Conservation (phyloP, 1,140 invertebrate species). For the Hylaeus anthracinus region DNA sequence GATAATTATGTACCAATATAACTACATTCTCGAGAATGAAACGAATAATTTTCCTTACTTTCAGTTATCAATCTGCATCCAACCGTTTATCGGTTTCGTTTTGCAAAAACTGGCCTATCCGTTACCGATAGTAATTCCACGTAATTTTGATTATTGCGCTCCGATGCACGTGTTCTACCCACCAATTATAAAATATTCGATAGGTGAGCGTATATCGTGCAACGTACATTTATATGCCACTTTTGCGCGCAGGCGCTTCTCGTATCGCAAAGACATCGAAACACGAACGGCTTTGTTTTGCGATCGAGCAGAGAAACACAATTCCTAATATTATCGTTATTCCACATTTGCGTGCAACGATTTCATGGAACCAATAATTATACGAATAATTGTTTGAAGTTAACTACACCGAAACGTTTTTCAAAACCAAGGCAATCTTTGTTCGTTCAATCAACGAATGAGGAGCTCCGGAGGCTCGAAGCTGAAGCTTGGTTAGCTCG, state of each 20-base stretch:
- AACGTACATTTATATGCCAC: background rate
- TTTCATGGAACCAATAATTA: background rate
- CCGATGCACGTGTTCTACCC: background rate
- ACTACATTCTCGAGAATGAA: too few species aligned
- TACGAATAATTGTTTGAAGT: too few species aligned
- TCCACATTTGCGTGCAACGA: background rate
- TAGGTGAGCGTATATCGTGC: background rate
- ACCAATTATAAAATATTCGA: background rate
- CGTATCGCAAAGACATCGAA: constrained; percentile 25
- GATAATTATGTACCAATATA: too few species aligned
- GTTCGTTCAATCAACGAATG: too few species aligned
- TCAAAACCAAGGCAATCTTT: too few species aligned
- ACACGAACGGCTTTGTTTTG: constrained; percentile 14
- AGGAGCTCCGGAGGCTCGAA: too few species aligned
- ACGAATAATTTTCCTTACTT: too few species aligned
- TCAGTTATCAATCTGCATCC: too few species aligned
- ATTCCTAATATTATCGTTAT: background rate
- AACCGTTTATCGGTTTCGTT: too few species aligned
- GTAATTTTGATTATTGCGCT: background rate
- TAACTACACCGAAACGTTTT: too few species aligned
- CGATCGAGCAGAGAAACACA: constrained; percentile 22
- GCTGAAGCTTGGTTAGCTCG: too few species aligned
- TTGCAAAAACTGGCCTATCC: background rate
- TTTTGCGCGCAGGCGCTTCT: background rate
- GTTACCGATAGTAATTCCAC: background rate